Percentiles rank a stretch among this genome's conserved stretches.
phyloP scores from a whole-genome alignment of 2,888 invertebrate genomes.

The Drosophila barbarae region DNA sequence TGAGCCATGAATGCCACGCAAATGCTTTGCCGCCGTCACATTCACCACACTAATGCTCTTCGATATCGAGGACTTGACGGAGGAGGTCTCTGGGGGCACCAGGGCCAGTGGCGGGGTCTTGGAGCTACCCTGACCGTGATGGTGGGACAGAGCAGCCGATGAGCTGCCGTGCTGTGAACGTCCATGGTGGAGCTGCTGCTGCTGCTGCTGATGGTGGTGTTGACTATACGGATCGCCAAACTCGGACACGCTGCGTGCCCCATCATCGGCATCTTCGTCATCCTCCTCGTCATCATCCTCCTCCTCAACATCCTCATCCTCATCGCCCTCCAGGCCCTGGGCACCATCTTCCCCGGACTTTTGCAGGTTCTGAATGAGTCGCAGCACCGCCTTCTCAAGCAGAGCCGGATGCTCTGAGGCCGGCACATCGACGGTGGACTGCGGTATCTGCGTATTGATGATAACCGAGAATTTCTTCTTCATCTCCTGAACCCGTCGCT shows the following conservation, averaged over 20 bases:
- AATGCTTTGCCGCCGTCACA: conserved; percentile 73
- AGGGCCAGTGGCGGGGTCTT: conserved; percentile 78
- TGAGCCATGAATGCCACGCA: conserved; percentile 58
- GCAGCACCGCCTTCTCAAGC: conserved; percentile 86
- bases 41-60: conserved; percentile 80
- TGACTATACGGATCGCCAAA: conserved; percentile 15
- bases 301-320: conserved; percentile 37
- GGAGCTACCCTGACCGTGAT: conserved; percentile 47
- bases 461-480: conserved; percentile 88
- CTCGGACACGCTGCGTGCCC: conserved; percentile 30
- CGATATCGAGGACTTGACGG: conserved; percentile 79
- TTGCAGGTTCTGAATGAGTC: conserved; percentile 82
- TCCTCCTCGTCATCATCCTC: conserved; percentile 36
- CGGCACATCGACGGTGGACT: conserved; percentile 77
- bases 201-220: conserved; percentile 21
- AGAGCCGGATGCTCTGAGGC: conserved; percentile 86
- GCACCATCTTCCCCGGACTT: conserved; percentile 62
- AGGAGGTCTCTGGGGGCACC: conserved; percentile 78
- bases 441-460: conserved; percentile 81
- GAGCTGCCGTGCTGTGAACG: conserved; percentile 20
- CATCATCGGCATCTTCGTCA: conserved; percentile 36
- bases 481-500: conserved; percentile 87
- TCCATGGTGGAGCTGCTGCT: conserved; percentile 30
- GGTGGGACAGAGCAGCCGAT: conserved; percentile 27
- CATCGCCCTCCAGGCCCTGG: conserved; percentile 33